Evolutionary conservation across 2,113 vertebrate species (phyloP).

Genomic region (Gambusia affinis): DNA sequence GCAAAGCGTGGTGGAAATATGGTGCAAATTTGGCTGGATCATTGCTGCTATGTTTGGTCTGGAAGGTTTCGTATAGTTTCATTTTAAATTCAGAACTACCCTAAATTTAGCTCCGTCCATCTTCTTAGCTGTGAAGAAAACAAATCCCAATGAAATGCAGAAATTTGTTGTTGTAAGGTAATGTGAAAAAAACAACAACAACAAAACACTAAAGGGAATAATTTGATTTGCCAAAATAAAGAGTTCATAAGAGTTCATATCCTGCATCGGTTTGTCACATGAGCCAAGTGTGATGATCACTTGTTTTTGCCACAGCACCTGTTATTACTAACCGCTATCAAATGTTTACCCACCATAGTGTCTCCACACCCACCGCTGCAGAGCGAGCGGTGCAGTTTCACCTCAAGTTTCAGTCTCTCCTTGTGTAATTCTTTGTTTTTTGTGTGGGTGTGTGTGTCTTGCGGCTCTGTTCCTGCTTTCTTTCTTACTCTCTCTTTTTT

Average conservation of each 20-base stretch:
- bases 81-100: too few relatives aligned
- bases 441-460: too few relatives aligned
- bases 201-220: neutral
- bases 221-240: neutral
- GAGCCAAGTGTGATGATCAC: constrained; percentile 21
- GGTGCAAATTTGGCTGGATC: too few relatives aligned
- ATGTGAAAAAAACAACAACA: neutral
- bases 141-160: neutral
- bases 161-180: neutral
- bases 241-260: too few relatives aligned
- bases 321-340: constrained; percentile 46
- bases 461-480: neutral
- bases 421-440: neutral
- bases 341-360: constrained; percentile 45
- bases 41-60: too few relatives aligned
- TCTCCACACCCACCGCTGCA: constrained; percentile 56
- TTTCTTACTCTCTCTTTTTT: neutral
- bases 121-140: neutral
- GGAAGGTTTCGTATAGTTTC: too few relatives aligned
- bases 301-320: constrained; percentile 61
- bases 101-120: neutral
- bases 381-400: constrained; percentile 4
- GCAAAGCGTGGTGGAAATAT: too few relatives aligned
- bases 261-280: constrained; percentile 10
- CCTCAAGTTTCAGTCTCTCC: constrained; percentile 11